Percentiles rank a stretch among this genome's conserved stretches.
Evolutionary conservation across 2,888 invertebrate genomes (phyloP).

Genomic region (Drosophila putrida): DNA sequence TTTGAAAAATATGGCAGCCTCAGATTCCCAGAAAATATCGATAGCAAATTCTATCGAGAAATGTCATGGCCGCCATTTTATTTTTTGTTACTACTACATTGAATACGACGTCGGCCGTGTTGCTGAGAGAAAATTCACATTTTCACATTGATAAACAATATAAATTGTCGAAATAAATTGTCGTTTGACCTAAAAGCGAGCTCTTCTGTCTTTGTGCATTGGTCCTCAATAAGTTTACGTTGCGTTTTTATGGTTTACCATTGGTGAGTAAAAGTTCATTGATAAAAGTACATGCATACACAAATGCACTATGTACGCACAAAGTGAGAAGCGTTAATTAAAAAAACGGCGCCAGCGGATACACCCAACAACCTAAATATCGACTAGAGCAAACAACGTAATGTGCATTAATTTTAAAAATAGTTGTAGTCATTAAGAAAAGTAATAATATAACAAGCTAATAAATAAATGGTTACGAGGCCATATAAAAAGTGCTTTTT

Average conservation of each 20-base stretch:
- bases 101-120: conserved; percentile 59
- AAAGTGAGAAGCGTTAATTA: conserved; percentile 37
- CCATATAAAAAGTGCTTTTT: conserved; percentile 30
- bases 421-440: neutral
- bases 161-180: conserved; percentile 69
- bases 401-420: conserved; percentile 13
- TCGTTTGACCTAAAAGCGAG: conserved; percentile 57
- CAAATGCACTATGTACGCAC: conserved; percentile 40
- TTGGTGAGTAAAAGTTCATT: conserved; percentile 83
- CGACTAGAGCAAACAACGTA: conserved; percentile 12
- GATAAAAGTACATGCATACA: conserved; percentile 52
- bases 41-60: conserved; percentile 15
- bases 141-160: conserved; percentile 62
- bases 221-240: conserved; percentile 72
- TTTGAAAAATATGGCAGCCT: no score
- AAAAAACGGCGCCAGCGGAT: conserved; percentile 48
- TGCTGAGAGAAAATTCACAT: conserved; percentile 62
- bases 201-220: conserved; percentile 77
- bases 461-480: conserved; percentile 16
- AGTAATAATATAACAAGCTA: neutral
- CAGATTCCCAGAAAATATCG: conserved; percentile 21
- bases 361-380: conserved; percentile 3
- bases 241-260: conserved; percentile 75
- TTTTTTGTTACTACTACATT: conserved; percentile 55
- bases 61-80: conserved; percentile 47